Evolutionary conservation across 2,797 vertebrate genomes (phyloP), one percentile per base, ranked within the genome.

Genomic region (Melopsittacus undulatus): DNA sequence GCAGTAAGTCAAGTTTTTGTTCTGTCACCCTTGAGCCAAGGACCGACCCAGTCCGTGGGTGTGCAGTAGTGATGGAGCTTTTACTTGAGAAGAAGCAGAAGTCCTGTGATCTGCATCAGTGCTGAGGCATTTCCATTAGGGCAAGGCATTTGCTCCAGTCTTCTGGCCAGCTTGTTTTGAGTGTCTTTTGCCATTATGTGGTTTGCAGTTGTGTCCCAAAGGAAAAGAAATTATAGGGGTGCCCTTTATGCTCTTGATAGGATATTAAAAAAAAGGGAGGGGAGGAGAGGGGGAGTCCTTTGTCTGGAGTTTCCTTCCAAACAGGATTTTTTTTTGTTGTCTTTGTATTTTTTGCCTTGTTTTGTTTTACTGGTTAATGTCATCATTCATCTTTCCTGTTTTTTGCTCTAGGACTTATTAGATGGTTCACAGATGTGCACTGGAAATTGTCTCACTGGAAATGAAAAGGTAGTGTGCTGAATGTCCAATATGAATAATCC

Each of bases 401-500:
- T 94, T 95, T 95, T 63, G 51, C 92, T 74, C 63, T 82, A 92
- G 80, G 89, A 84, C 80, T 80, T 94, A 80, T 90, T 95, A 91
- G 91, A 96, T 95, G 67, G 83, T 70, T 95, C 94, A 90, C 91
- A 96, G 94, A 97, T 95, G 92, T 94, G 43, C 77, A n/a, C 54
- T 82, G 91, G 59, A 92, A 83, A 84, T 51, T 68, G 40, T 89
- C 52, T 76, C 77, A 49, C 57, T 91, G 77, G 80, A 94, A 95
- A 92, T 86, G 36, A 84, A 86, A 94, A 96, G 88, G 74, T 92
- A 84, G 48, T 64, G 63, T 77, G 32, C 67, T 85, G 81, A 87
- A 89, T 77, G 63, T 67, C 76, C 56, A 84, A 74, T 43, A 61
- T 20, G 72, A 94, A 91, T 49, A 79, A 32, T 78, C 80, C 85